Evolutionary conservation across 2,888 invertebrate genomes (phyloP).

Genomic region (Drosophila ustulata): DNA sequence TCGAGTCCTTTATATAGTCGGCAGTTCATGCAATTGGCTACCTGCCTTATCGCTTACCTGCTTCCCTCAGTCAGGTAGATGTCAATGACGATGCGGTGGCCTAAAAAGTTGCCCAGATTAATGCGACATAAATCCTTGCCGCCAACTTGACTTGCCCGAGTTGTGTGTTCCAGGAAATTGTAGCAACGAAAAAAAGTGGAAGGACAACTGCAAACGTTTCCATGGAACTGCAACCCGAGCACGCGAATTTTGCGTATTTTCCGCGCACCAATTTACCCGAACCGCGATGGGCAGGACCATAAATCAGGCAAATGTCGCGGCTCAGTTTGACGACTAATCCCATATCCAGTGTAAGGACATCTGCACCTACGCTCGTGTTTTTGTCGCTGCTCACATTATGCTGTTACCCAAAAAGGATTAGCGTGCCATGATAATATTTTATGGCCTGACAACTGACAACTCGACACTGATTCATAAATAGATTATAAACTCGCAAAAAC

Average conservation of each 20-base stretch:
- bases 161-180: constrained; percentile 40
- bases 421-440: constrained; percentile 42
- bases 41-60: constrained; percentile 31
- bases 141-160: constrained; percentile 49
- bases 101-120: constrained; percentile 36
- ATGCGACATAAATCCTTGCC: constrained; percentile 18
- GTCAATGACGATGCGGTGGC: constrained; percentile 34
- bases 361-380: constrained; percentile 10
- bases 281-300: constrained; percentile 36
- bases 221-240: constrained; percentile 49
- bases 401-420: constrained; percentile 65
- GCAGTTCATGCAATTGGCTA: neutral
- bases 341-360: neutral
- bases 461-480: constrained; percentile 70
- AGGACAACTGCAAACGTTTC: constrained; percentile 32
- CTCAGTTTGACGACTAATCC: constrained; percentile 34
- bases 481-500: constrained; percentile 55
- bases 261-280: constrained; percentile 61
- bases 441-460: constrained; percentile 43
- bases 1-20: constrained; percentile 17
- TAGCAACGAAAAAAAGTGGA: constrained; percentile 7
- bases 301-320: constrained; percentile 41
- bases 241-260: constrained; percentile 75
- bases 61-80: constrained; percentile 33
- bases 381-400: constrained; percentile 28